Evolutionary conservation across 2,113 vertebrate genomes (phyloP), one percentile per base, ranked within the genome.

Genomic region (Centropristis striata): DNA sequence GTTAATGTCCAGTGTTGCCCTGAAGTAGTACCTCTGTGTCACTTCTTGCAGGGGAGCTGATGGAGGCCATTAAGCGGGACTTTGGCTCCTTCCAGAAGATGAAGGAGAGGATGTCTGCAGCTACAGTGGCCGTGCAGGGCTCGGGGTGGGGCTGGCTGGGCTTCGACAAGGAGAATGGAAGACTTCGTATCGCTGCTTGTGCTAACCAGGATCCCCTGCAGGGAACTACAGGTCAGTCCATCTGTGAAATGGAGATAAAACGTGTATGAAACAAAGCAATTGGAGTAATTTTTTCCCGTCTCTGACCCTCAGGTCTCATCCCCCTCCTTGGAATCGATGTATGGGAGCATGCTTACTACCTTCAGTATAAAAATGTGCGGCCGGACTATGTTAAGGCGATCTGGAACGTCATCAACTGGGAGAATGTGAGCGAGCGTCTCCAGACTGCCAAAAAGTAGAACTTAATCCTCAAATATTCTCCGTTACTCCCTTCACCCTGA

Each of bases 81-180:
- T 99, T 99, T 84, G 97, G 98, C 70, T 98, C 98, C 67, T 96
- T 98, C 13, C 95, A 95, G 39, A 97, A 95, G 77, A 95, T 99
- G 92, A 98, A 98, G 93, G 98, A 99, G 87, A 99, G 93, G 92
- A 91, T 99, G 94, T 96, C 96, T 5, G 87, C 96, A 1, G 90
- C 95, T 1, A 96, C 97, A 0, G 96, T 97, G 71, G 97, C 97
- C 1, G 97, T 99, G 60, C 98, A 99, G 76, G 98, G 98, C 60
- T 99, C 98, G 2, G 98, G 98, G 50, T 99, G 98, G 98, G 97
- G 97, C 0, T 99, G 98, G 98, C 95, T 99, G 28, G 97, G 97
- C 58, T 98, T 94, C 36, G 96, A 96, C 23, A 99, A 98, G 87
- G 97, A 98, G 21, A 95, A 85, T 6, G 94, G 95, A 0, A 94